A percentile compares a stretch with the other conserved stretches of the same genome.
These are phyloP conservation scores for Oreochromis tanganicae DNA, from an alignment of 2,113 vertebrate species.

Conservation along the genomic window DNA sequence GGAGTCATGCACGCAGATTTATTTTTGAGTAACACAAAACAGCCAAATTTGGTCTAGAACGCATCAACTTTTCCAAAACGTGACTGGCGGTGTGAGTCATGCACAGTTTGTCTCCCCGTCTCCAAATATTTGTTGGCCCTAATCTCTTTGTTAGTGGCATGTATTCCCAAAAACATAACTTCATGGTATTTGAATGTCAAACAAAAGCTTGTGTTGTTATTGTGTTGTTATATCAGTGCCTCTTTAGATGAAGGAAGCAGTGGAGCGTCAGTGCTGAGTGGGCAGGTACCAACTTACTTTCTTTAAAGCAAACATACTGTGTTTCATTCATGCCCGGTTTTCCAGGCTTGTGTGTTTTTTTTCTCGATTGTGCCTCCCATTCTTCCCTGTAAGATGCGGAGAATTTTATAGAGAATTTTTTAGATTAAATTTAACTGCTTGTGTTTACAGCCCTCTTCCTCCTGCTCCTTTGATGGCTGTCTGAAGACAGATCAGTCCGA, in stretches of 20 bases:
- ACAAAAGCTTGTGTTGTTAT: not conserved
- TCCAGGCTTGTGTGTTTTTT: not conserved
- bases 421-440: not conserved
- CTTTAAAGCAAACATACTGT: not conserved
- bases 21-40: not conserved
- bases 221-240: slow-evolving; percentile 68
- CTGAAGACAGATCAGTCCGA: slow-evolving; percentile 77
- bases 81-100: not conserved
- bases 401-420: not conserved
- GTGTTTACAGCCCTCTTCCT: slow-evolving; percentile 63
- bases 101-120: not conserved
- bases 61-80: not conserved
- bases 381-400: not conserved
- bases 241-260: slow-evolving; percentile 85
- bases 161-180: not conserved
- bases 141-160: not conserved
- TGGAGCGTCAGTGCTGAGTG: slow-evolving; percentile 75
- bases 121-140: not conserved
- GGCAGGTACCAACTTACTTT: slow-evolving; percentile 76
- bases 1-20: not conserved
- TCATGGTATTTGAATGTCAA: not conserved
- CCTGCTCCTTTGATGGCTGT: slow-evolving; percentile 76
- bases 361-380: not conserved
- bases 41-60: not conserved
- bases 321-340: not conserved